Base-by-base conservation (phyloP, 2,113 vertebrate genomes). In the Sturnira hondurensis region DNA sequence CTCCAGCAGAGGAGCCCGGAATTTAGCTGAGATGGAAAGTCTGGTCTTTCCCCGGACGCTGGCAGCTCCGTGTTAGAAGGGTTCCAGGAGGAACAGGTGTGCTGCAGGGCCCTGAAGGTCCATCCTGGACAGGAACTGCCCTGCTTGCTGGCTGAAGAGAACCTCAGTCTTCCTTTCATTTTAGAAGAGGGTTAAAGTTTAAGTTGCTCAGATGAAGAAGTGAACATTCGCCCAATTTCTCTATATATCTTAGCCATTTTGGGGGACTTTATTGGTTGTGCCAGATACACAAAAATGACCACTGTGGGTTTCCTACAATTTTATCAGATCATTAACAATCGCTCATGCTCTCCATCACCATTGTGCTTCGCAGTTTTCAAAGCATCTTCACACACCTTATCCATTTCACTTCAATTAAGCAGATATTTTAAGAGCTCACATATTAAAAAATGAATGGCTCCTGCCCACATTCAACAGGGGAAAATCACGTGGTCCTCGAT, bases 251-350 rank as follows among this genome's bases (percentile, higher is more conserved):
- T 73, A 86, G 68, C 70, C 15, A 1, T 86, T 93, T 77, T 96
- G 93, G 68, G 68, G 93, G 68, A 63, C 45, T 94, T 97, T 91
- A 97, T 96, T 97, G 91, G 83, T 76, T 91, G 86, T 94, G 91
- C 86, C 96, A 96, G 94, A 91, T 86, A 86, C 77, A 89, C 92
- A 95, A 93, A 97, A 95, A 89, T 96, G 93, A 97, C 93, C 91
- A 93, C 93, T 96, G 96, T 58, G 28, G 50, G 73, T 86, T 96
- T 97, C 93, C 84, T 76, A 67, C 94, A 96, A 89, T 94, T 73
- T 95, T 91, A 86, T 94, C 93, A 67, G 45, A 96, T 95, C 94
- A 92, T 94, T 97, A 97, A 95, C 91, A 96, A 95, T 65, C 81
- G 31, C n/a, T 63, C 24, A 36, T 3, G 16, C 22, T 91, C 78